Evolutionary conservation across 2,888 invertebrate species (phyloP), one percentile per base, ranked within the genome.

Genomic region (Lasioglossum vierecki): DNA sequence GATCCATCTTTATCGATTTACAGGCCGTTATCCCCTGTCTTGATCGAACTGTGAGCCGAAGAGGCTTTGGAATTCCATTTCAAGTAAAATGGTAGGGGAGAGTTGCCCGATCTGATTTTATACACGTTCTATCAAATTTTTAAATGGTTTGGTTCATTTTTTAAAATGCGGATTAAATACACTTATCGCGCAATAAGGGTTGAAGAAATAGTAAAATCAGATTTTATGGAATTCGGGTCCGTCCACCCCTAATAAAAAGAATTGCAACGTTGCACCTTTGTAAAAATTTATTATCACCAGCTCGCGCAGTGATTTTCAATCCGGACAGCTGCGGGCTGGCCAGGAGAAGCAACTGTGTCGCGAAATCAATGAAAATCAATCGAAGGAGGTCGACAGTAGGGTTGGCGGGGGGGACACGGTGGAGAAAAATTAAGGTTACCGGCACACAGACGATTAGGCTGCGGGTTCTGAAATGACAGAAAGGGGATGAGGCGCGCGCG

Each of bases 351-450:
- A 66, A 53, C 26, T 68, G 18, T 26, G 66, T 49, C 46, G 70
- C 66, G 22, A 66, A 76, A 84, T 83, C 84, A 60, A 75, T 84
- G 53, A 46, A n/a, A 44, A 83, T 60, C 76, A 84, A 84, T 80
- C 70, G 60, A n/a, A 18, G 68, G n/a, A 18, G 60, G 41, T 9
- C 18, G 41, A 39, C 13, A 0, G n/a, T 4, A 2, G 26, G 68
- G 41, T 35, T 39, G 18, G n/a, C 13, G 39, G 18, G 11, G 22
- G 22, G n/a, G 22, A 4, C 30, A 39, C 35, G 35, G 41, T 1
- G 74, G 70, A 79, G 77, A 88, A 88, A 88, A 90, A 92, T 87
- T 88, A 85, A 88, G 88, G 88, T 91, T 90, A 90, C 57, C 70
- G 53, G 87, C 77, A 84, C 86, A 82, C 85, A 82, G 77, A 66